These are phyloP conservation scores for Metacarcinus magister DNA, from an alignment of 2,888 invertebrate genomes.

Conservation along the genomic window DNA sequence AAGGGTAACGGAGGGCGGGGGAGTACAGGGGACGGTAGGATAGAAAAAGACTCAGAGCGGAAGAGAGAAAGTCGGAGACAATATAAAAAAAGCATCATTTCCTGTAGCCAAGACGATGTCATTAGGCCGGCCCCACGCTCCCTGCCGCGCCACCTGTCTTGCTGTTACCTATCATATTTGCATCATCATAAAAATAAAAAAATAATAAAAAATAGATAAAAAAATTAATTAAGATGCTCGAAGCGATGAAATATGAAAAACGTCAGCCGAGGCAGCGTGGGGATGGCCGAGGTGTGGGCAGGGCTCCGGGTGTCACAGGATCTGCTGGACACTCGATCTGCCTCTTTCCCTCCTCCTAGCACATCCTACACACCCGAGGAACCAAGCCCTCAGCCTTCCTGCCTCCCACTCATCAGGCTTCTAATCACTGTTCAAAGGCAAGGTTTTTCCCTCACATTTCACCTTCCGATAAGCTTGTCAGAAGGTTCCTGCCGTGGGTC, in stretches of 20 bases:
- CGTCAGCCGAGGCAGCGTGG: not conserved
- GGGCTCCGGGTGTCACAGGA: not conserved
- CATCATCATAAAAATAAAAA: not conserved
- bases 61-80: not conserved
- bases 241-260: not conserved
- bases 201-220: not conserved
- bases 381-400: not conserved
- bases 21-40: not conserved
- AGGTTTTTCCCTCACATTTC: not conserved
- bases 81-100: not conserved
- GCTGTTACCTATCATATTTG: not conserved
- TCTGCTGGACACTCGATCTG: conserved; percentile 19
- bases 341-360: not conserved
- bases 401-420: not conserved
- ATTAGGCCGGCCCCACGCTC: not conserved
- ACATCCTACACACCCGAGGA: not conserved
- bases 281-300: not conserved
- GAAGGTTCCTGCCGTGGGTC: too few species aligned
- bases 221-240: not conserved
- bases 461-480: not conserved
- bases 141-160: not conserved
- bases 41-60: not conserved
- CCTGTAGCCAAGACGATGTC: not conserved
- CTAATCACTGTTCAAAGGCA: not conserved
- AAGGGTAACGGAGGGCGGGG: not conserved